These are phyloP conservation scores for Puffinus mauretanicus DNA, from an alignment of 2,113 vertebrate genomes.

Conservation along the genomic window DNA sequence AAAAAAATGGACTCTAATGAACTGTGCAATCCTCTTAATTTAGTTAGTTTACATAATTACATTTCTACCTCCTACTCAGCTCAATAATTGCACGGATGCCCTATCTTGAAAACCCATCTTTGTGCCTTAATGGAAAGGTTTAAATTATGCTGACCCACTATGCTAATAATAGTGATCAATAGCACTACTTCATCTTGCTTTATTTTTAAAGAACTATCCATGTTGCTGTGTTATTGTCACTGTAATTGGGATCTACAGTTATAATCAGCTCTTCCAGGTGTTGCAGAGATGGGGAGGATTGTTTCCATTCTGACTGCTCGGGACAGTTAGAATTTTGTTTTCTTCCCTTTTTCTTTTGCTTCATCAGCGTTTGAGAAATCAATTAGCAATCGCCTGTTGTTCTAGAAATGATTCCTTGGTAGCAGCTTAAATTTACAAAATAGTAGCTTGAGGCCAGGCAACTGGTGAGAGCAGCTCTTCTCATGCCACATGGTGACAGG, in stretches of 20 bases:
- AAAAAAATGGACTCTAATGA: slow-evolving; percentile 62
- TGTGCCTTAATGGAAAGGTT: slow-evolving; percentile 38
- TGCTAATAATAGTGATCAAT: slow-evolving; percentile 45
- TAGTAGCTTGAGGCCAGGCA: not conserved
- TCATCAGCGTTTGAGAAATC: not conserved
- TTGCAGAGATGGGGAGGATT: not conserved
- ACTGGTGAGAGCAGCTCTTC: not conserved
- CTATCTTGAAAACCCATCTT: slow-evolving; percentile 28
- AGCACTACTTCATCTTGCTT: not conserved
- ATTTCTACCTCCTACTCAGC: slow-evolving; percentile 64
- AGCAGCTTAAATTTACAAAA: not conserved
- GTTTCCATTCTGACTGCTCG: not conserved
- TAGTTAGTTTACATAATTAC: slow-evolving; percentile 69
- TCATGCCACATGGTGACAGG: not conserved
- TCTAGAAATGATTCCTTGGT: not conserved
- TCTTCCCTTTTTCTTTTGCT: not conserved
- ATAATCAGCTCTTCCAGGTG: not conserved
- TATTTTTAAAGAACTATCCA: not conserved
- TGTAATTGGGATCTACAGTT: not conserved
- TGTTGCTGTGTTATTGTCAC: not conserved
- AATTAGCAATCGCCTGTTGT: not conserved
- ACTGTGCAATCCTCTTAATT: slow-evolving; percentile 65
- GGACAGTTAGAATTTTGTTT: not conserved
- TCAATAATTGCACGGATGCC: slow-evolving; percentile 50
- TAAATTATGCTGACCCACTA: slow-evolving; percentile 17